Evolutionary conservation across 2,888 invertebrate genomes (phyloP), one percentile per base, ranked within the genome.

Genomic region (Acanthosepion esculentum): DNA sequence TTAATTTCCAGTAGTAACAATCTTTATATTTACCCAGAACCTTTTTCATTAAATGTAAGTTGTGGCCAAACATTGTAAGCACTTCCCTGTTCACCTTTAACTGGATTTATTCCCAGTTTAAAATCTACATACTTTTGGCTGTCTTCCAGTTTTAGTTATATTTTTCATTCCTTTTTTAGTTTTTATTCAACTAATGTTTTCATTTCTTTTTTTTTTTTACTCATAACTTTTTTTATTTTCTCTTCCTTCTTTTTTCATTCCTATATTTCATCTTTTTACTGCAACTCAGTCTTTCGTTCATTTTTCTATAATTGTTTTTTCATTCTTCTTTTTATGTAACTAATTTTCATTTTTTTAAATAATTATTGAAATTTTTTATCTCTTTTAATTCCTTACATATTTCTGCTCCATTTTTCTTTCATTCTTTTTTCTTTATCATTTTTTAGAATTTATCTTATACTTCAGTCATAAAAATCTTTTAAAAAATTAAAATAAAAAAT

Each of bases 11-110:
- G n/a, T 78, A 12, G 78, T 78, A 78, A n/a, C n/a, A n/a, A 78
- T 78, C n/a, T 78, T 78, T n/a, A 33, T 78, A 78, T 78, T 78
- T 78, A 78, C 78, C 78, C 78, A 78, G 33, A 78, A 78, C 78
- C 78, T n/a, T 78, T 78, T 78, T 78, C n/a, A 33, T 78, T 78
- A n/a, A 78, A 78, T 78, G n/a, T 78, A 33, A 78, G 78, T 78
- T 78, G 78, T 78, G n/a, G 78, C 33, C 78, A 78, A 78, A 78
- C 78, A 78, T 78, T 78, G 15, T 7, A 78, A 78, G 23, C 78
- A 10, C n/a, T 15, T 78, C 10, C 10, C n/a, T 78, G n/a, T 33
- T n/a, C n/a, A 78, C 3, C 78, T 78, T 78, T 78, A 6, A 78
- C n/a, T n/a, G 10, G 7, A n/a, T 78, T 78, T 78, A 15, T 78